Evolutionary conservation across 2,888 invertebrate species (phyloP), one percentile per base, ranked within the genome.

Genomic region (Philereme transversata): DNA sequence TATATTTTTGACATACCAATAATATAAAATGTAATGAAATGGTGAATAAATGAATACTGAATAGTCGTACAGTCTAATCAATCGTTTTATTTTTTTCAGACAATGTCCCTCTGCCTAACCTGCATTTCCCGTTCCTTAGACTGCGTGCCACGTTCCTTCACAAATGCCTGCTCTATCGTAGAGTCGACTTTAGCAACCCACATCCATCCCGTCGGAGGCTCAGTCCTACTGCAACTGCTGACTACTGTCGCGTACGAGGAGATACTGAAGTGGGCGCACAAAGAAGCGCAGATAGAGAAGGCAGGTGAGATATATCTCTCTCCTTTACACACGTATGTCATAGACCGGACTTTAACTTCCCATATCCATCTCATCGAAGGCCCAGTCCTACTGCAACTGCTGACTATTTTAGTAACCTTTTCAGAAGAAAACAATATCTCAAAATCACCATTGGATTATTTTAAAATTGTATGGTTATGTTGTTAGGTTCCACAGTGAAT

Each of bases 41-140:
- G n/a, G n/a, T n/a, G n/a, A n/a, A n/a, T n/a, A n/a, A n/a, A n/a
- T n/a, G n/a, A n/a, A n/a, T n/a, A n/a, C n/a, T n/a, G n/a, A n/a
- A n/a, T n/a, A n/a, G n/a, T n/a, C 33, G 9, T 34, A 34, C 3
- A 50, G 46, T 45, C 11, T 34, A 51, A 35, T 44, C n/a, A n/a
- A 5, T 5, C n/a, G n/a, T n/a, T n/a, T 43, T n/a, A 38, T 54
- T 48, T 45, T 77, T 58, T 78, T 0, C 83, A 93, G 93, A 94
- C 96, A 9, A 96, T 96, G 95, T 95, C 96, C 0, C 89, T 97
- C 61, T 94, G 95, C 11, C 84, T 97, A 33, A 94, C 94, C 0
- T 71, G 78, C 76, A 93, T 96, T 64, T 93, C 94, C 1, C 95
- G 96, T 73, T 90, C 96, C 9, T 93, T 95, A 82, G 95, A 95